Percentiles rank a stretch among this genome's conserved stretches.
phyloP scores from a whole-genome alignment of 2,113 vertebrate genomes.

The Pedetes capensis region DNA sequence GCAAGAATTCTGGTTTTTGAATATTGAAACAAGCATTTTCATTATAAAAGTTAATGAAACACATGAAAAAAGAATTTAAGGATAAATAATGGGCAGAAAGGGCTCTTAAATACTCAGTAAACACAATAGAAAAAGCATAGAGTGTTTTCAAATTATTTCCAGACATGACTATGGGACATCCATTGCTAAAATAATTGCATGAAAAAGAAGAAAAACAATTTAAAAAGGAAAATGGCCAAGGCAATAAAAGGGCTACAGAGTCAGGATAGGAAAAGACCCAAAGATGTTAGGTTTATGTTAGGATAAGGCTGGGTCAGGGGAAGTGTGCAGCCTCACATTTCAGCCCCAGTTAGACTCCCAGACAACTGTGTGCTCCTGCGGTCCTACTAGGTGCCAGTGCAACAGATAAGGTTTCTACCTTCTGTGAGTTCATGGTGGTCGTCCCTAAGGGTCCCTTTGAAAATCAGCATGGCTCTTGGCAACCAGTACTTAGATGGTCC shows the following conservation, averaged over 20 bases:
- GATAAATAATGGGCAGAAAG: not conserved
- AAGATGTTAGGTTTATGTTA: not conserved
- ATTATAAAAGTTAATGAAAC: not conserved
- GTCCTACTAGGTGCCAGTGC: not conserved
- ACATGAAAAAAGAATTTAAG: not conserved
- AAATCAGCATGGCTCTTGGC: not conserved
- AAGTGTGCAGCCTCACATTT: not conserved
- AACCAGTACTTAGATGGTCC: not conserved
- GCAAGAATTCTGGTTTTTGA: not conserved
- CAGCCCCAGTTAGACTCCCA: not conserved
- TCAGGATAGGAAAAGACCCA: not conserved
- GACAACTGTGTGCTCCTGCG: not conserved
- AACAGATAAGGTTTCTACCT: no score
- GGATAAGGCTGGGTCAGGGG: not conserved
- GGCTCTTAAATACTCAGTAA: not conserved
- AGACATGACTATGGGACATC: not conserved
- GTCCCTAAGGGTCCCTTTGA: not conserved
- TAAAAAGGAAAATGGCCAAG: not conserved
- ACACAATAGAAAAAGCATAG: not conserved
- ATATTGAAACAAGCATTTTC: not conserved
- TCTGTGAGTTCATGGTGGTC: not conserved
- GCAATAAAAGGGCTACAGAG: not conserved
- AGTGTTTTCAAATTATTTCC: conserved; percentile 35
- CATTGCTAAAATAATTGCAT: not conserved
- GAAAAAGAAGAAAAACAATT: not conserved